A percentile compares a stretch with the other conserved stretches of the same genome.
Conservation (phyloP, 2,797 vertebrate species). For the Smutsia temminckii region DNA sequence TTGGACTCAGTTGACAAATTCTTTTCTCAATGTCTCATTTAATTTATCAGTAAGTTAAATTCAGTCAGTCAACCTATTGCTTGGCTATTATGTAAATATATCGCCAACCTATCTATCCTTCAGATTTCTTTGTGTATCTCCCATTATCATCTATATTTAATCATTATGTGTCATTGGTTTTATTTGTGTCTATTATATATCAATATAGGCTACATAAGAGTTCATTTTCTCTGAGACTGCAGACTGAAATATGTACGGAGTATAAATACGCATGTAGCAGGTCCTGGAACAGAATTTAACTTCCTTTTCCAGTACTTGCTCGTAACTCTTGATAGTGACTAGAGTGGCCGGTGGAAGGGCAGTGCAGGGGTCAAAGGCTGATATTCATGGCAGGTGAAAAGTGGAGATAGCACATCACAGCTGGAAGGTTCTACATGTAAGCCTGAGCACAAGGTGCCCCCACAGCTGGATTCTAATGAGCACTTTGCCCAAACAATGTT, state of each 20-base stretch:
- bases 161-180: neutral
- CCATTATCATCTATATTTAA: neutral
- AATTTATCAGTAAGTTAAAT: neutral
- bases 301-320: neutral
- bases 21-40: conserved; percentile 11
- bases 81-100: neutral
- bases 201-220: neutral
- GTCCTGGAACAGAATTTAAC: neutral
- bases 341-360: neutral
- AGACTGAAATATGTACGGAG: neutral
- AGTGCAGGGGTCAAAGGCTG: neutral
- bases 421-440: neutral
- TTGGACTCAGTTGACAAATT: neutral
- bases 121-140: neutral
- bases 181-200: neutral
- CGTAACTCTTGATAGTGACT: neutral
- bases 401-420: neutral
- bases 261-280: accelerated
- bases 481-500: neutral
- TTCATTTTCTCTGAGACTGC: neutral
- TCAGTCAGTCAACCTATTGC: neutral
- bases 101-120: neutral
- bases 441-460: neutral
- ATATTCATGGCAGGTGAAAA: neutral
- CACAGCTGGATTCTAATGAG: neutral